Evolutionary conservation across 2,888 invertebrate genomes (phyloP).

Genomic region (Oeneis ivallda): DNA sequence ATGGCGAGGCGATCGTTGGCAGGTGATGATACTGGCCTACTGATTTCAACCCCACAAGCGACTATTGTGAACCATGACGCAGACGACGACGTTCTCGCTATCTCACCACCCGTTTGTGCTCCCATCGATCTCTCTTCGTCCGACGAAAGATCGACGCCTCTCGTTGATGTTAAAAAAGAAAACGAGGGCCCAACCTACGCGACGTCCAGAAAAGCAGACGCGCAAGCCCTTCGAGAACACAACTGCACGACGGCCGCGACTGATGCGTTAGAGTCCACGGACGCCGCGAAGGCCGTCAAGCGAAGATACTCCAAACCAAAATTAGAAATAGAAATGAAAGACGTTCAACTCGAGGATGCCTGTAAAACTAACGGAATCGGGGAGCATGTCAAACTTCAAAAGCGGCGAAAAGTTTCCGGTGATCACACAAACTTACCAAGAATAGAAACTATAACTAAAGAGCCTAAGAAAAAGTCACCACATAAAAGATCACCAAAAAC

Average conservation of each 20-base stretch:
- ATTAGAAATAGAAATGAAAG: constrained; percentile 75
- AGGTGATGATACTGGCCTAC: constrained; percentile 77
- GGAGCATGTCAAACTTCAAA: constrained; percentile 78
- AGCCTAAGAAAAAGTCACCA: constrained; percentile 57
- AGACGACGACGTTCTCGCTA: constrained; percentile 77
- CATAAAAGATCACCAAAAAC: constrained; percentile 60
- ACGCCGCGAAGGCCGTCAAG: constrained; percentile 65
- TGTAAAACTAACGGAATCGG: constrained; percentile 77
- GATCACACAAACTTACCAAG: constrained; percentile 60
- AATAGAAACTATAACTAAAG: constrained; percentile 59
- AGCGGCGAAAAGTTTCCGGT: constrained; percentile 77
- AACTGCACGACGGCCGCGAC: constrained; percentile 55
- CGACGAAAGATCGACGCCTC: constrained; percentile 70
- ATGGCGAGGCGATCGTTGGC: constrained; percentile 85
- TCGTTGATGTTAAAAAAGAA: constrained; percentile 75
- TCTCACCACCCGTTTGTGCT: constrained; percentile 70
- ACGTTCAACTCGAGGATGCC: constrained; percentile 70
- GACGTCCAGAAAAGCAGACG: constrained; percentile 66
- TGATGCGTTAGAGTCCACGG: constrained; percentile 54
- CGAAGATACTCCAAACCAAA: constrained; percentile 74
- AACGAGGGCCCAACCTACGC: constrained; percentile 71
- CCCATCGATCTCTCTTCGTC: constrained; percentile 78
- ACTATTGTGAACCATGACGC: constrained; percentile 67
- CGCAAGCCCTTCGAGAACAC: constrained; percentile 71
- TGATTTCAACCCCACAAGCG: constrained; percentile 61